A percentile compares a stretch with the other conserved stretches of the same genome.
Conservation (phyloP, 2,888 invertebrate species). For the Andricus curvator region DNA sequence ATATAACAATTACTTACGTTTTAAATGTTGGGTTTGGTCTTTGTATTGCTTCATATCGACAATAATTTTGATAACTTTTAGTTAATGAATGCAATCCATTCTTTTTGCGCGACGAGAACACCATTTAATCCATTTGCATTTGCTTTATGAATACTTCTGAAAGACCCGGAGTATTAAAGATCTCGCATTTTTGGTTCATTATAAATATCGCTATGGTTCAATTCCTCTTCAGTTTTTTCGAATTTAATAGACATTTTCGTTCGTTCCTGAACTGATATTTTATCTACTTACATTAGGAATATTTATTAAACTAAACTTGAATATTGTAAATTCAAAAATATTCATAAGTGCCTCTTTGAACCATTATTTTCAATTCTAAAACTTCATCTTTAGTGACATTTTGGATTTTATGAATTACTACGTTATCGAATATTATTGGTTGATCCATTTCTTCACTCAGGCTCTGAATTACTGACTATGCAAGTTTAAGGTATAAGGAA, state of each 20-base stretch:
- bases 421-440: constrained; percentile 65
- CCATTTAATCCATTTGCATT: constrained; percentile 76
- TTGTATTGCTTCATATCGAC: constrained; percentile 79
- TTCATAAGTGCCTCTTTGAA: constrained; percentile 61
- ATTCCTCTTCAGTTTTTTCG: constrained; percentile 18
- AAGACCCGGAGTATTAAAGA: constrained; percentile 79
- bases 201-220: constrained; percentile 71
- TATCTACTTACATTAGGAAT: too few species aligned
- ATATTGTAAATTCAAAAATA: too few species aligned
- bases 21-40: not conserved
- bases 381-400: constrained; percentile 78
- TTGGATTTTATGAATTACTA: constrained; percentile 78
- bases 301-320: too few species aligned
- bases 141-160: constrained; percentile 79
- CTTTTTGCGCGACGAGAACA: constrained; percentile 76
- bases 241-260: not conserved
- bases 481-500: too few species aligned
- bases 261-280: constrained; percentile 53
- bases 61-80: constrained; percentile 46
- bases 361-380: constrained; percentile 68
- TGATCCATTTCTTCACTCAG: constrained; percentile 75
- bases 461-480: too few species aligned
- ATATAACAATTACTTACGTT: not conserved
- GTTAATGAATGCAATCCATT: constrained; percentile 80
- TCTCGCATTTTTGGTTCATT: constrained; percentile 79